Conservation (phyloP, 2,888 invertebrate genomes). For the Gisinianus flammeolus region DNA sequence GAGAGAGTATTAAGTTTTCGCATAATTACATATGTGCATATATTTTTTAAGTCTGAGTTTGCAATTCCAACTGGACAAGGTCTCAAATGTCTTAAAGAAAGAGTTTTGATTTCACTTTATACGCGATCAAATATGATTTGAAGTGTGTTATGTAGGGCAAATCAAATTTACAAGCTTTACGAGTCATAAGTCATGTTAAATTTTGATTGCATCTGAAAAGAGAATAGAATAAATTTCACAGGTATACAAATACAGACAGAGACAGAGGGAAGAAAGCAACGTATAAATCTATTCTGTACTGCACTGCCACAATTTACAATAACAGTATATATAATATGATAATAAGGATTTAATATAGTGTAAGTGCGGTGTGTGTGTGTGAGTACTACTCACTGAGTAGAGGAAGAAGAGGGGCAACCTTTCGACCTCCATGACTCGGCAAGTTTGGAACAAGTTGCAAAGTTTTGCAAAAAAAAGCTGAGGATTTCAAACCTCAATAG, state of each 20-base stretch:
- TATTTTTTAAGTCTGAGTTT: neutral
- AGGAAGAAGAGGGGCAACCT: conserved; percentile 53
- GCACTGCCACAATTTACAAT: neutral
- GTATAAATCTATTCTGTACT: neutral
- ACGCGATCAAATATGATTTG: neutral
- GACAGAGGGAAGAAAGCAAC: neutral
- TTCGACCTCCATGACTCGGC: conserved; percentile 56
- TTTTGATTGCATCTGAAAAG: neutral
- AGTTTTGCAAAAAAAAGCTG: conserved; percentile 3
- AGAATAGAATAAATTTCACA: neutral
- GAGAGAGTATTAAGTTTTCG: neutral
- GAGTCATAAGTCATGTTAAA: neutral
- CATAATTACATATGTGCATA: neutral
- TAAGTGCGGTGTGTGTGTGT: neutral
- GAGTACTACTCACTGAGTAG: no score
- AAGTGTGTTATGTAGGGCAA: neutral
- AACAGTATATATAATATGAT: neutral
- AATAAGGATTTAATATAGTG: neutral
- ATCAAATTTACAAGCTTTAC: neutral
- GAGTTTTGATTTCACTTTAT: neutral
- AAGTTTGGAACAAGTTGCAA: conserved; percentile 9
- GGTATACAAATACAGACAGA: neutral
- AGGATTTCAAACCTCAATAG: neutral
- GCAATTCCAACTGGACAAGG: neutral
- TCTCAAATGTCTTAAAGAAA: neutral